Conservation (phyloP, 2,888 invertebrate genomes). For the Eristalis intricaria region DNA sequence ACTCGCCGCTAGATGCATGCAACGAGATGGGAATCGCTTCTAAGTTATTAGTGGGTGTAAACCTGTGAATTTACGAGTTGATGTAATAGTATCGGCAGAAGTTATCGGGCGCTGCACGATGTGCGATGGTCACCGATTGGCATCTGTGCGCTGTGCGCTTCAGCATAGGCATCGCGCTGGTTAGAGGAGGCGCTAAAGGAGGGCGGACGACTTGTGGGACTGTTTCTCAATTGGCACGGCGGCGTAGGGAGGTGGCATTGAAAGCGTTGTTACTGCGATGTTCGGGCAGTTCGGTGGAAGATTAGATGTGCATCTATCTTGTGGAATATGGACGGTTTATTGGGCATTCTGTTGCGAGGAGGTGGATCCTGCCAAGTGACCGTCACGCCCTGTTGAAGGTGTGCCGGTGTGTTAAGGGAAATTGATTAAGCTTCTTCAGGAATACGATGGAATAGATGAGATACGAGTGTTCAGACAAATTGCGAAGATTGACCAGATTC, state of each 20-base stretch:
- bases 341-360: background rate
- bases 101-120: conserved; percentile 65
- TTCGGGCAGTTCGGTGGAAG: conserved; percentile 4
- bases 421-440: background rate
- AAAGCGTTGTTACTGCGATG: background rate
- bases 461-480: too few species aligned
- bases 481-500: too few species aligned
- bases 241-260: background rate
- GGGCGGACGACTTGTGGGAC: conserved; percentile 51
- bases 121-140: conserved; percentile 58
- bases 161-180: background rate
- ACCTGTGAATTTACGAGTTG: conserved; percentile 70
- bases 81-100: conserved; percentile 62
- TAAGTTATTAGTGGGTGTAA: conserved; percentile 72
- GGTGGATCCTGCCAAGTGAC: background rate
- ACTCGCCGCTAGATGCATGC: conserved; percentile 61
- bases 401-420: background rate
- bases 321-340: background rate
- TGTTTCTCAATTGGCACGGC: conserved; percentile 41
- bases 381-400: background rate
- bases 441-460: background rate
- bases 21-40: conserved; percentile 66
- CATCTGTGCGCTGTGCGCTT: conserved; percentile 33
- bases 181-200: conserved; percentile 64
- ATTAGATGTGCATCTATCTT: conserved; percentile 13